Evolutionary conservation across 2,113 vertebrate species (phyloP).

Genomic region (Gasterosteus nipponicus): DNA sequence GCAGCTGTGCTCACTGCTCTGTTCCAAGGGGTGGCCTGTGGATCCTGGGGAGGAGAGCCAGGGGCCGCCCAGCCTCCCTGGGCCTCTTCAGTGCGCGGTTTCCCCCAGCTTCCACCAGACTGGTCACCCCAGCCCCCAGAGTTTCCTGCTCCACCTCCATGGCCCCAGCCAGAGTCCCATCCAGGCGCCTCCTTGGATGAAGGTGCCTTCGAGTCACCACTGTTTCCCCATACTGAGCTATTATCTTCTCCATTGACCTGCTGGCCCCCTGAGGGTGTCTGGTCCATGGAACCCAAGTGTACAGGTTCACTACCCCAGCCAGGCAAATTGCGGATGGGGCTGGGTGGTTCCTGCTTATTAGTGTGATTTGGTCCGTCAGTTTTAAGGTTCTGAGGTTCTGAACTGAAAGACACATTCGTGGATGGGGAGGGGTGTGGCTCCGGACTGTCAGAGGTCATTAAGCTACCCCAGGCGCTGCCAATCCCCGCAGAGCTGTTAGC

Average conservation of each 20-base stretch:
- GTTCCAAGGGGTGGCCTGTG: slow-evolving; percentile 85
- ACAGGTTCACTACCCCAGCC: slow-evolving; percentile 90
- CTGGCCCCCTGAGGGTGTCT: slow-evolving; percentile 81
- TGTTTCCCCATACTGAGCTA: slow-evolving; percentile 91
- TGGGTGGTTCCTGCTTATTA: slow-evolving; percentile 83
- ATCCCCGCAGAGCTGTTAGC: slow-evolving; percentile 86
- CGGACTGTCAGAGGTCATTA: slow-evolving; percentile 89
- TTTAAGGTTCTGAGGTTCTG: slow-evolving; percentile 99
- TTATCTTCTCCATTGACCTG: slow-evolving; percentile 83
- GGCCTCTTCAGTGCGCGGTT: slow-evolving; percentile 79
- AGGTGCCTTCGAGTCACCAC: slow-evolving; percentile 83
- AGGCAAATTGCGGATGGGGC: slow-evolving; percentile 89
- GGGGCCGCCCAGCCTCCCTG: slow-evolving; percentile 86
- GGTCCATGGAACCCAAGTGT: slow-evolving; percentile 88
- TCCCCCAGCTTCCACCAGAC: slow-evolving; percentile 85
- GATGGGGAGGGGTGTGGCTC: slow-evolving; percentile 91
- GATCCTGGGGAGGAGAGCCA: slow-evolving; percentile 77
- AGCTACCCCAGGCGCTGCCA: slow-evolving; percentile 92
- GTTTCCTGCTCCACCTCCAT: slow-evolving; percentile 81
- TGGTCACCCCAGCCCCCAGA: slow-evolving; percentile 83
- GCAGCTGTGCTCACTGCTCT: slow-evolving; percentile 84
- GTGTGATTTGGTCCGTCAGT: slow-evolving; percentile 99
- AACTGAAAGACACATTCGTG: slow-evolving; percentile 98
- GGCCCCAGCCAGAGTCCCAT: slow-evolving; percentile 89
- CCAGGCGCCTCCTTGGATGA: slow-evolving; percentile 78